Evolutionary conservation across 53 echinoderm and acorn worm genomes (phyloP).

Genomic region (Zoroaster sp.): DNA sequence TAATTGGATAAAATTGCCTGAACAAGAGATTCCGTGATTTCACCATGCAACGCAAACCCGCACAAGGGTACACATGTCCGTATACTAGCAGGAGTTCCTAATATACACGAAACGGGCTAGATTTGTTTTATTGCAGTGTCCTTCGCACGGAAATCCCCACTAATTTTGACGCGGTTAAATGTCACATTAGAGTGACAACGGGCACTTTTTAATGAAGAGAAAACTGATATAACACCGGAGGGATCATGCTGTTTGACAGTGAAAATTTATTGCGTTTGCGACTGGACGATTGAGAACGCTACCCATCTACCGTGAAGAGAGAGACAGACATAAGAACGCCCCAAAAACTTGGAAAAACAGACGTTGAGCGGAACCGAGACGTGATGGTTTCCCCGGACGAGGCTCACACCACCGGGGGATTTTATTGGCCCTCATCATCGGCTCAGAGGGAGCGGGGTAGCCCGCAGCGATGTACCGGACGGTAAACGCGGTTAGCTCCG

Average conservation of each 20-base stretch:
- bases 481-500: not conserved
- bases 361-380: not conserved
- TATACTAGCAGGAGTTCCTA: not conserved
- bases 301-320: not conserved
- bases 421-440: not conserved
- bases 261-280: conserved; percentile 43
- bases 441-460: not conserved
- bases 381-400: not conserved
- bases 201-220: not conserved
- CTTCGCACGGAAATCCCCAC: not conserved
- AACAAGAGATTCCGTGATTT: too few species aligned
- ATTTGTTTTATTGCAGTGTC: not conserved
- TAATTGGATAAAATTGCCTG: too few species aligned
- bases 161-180: not conserved
- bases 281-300: not conserved
- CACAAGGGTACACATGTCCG: not conserved
- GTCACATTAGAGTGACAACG: not conserved
- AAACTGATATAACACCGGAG: conserved; percentile 4
- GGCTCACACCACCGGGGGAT: not conserved
- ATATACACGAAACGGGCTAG: not conserved
- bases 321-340: too few species aligned
- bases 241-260: conserved; percentile 10
- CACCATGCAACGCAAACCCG: not conserved
- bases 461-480: conserved; percentile 35
- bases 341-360: not conserved